Evolutionary conservation across 1,140 invertebrate genomes (phyloP), one percentile per base, ranked within the genome.

Genomic region (Battus philenor): DNA sequence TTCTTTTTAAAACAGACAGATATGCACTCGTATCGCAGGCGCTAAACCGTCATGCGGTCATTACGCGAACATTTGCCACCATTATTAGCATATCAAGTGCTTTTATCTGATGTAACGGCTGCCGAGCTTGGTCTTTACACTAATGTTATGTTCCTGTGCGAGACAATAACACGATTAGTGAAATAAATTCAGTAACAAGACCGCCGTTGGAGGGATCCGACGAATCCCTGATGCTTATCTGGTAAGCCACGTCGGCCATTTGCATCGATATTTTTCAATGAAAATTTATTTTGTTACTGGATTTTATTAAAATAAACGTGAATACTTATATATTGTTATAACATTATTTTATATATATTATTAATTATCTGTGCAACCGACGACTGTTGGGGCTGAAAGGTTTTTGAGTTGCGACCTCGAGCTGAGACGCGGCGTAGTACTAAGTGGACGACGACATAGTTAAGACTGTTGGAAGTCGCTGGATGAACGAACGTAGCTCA

Each of bases 101-200:
- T 56, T 41, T 73, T 83, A 83, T 83, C 79, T 61, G 79, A 83
- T 83, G 73, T 62, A 73, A 73, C 68, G 67, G 64, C 67, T 65
- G 59, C 56, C 53, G 36, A 59, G 54, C 54, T 49, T 62, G 54
- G 47, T 50, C 55, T 53, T 34, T 52, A 53, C 50, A 59, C 48
- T 62, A 48, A 47, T 41, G 17, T 41, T 9, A 16, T 47, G 52
- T 43, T 50, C 47, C 38, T 56, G 56, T 50, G 47, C 60, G 62
- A 70, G 64, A 81, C 77, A 78, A 78, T 76, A 72, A 74, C 65
- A 43, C 70, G 77, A 81, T 81, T 78, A 78, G 66, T 59, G 61
- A 68, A 68, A 66, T 68, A 64, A 69, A 68, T 62, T 62, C 62
- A 56, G 63, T 73, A 71, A 76, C 69, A 56, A 59, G 64, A 75